Evolutionary conservation across 2,113 vertebrate genomes (phyloP).

Genomic region (Sprattus sprattus): DNA sequence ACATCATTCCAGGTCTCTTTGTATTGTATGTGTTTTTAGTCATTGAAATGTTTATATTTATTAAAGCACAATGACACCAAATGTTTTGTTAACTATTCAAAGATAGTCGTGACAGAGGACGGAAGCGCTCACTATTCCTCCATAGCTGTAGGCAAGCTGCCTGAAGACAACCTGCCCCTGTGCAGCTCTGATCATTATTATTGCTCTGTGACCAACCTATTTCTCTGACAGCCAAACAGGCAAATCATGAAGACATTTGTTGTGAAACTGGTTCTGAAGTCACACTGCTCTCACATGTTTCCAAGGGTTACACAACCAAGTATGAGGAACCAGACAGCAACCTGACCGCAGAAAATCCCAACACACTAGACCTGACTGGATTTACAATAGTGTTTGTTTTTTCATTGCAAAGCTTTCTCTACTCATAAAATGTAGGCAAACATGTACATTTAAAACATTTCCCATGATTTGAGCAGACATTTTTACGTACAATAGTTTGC

Average conservation of each 20-base stretch:
- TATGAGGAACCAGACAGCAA: neutral
- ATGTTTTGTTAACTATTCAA: no score
- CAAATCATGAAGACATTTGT: neutral
- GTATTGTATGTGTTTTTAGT: neutral
- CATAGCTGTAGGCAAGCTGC: no score
- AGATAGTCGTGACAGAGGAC: no score
- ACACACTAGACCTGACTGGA: neutral
- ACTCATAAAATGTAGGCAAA: no score
- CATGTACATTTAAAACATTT: neutral
- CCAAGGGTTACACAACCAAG: neutral
- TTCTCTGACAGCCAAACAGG: no score
- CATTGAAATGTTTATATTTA: neutral
- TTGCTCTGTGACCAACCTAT: no score
- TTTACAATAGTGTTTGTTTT: no score
- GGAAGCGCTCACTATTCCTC: neutral
- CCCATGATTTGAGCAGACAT: no score
- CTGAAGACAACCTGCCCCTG: no score
- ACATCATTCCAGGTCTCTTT: no score
- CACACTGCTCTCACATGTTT: neutral
- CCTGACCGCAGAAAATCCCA: neutral
- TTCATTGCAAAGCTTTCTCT: no score
- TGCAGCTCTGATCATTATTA: neutral
- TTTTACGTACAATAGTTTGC: no score
- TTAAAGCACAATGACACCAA: neutral
- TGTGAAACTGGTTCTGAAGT: conserved; percentile 1